phyloP scores from a whole-genome alignment of 2,113 vertebrate genomes.

The Tachysurus vachellii region DNA sequence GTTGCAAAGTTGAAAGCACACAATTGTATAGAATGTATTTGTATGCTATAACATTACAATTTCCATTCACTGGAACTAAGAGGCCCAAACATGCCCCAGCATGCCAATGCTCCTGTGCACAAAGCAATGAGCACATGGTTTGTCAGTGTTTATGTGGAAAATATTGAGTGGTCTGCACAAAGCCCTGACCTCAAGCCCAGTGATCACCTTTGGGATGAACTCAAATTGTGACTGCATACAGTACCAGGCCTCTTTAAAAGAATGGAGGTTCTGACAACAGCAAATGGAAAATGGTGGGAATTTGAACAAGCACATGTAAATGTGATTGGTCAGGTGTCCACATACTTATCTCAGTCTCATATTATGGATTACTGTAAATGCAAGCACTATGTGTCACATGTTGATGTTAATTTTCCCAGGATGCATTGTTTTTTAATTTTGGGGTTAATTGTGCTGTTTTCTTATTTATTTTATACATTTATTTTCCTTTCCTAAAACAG shows the following conservation, averaged over 20 bases:
- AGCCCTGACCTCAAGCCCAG: neutral
- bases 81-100: neutral
- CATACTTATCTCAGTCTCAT: neutral
- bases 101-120: neutral
- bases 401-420: neutral
- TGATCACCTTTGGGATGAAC: neutral
- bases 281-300: neutral
- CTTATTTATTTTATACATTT: neutral
- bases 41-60: neutral
- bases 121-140: neutral
- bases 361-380: neutral
- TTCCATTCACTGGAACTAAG: neutral
- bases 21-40: neutral
- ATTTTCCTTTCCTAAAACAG: constrained; percentile 5
- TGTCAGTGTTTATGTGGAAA: neutral
- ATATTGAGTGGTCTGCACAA: neutral
- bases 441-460: neutral
- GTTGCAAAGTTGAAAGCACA: neutral
- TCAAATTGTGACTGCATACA: no score
- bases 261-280: neutral
- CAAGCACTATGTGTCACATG: neutral
- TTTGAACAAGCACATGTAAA: no score
- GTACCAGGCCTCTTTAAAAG: neutral
- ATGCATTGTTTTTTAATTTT: neutral
- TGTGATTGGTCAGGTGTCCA: neutral